Conservation (phyloP, 1,140 invertebrate genomes). For the Trachelipus rathkii region DNA sequence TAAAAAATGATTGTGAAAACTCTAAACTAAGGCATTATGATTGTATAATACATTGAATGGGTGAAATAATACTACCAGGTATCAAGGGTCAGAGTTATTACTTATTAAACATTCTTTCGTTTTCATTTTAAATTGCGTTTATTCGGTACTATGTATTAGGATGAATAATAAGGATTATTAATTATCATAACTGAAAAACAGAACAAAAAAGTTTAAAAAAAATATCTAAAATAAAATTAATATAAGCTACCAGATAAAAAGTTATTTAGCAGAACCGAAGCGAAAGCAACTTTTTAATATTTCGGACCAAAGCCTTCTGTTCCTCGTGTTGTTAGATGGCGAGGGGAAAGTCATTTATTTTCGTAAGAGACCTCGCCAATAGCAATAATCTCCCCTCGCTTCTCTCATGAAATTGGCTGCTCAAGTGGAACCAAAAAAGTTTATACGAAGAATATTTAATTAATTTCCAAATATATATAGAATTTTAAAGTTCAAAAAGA, state of each 20-base stretch:
- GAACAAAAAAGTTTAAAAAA: too few relatives aligned
- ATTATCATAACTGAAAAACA: too few relatives aligned
- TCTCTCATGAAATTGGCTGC: not conserved
- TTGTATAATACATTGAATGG: too few relatives aligned
- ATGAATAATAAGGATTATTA: too few relatives aligned
- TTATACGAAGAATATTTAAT: not conserved
- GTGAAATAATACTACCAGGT: too few relatives aligned
- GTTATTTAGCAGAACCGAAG: not conserved
- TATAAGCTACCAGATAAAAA: not conserved
- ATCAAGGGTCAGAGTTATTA: too few relatives aligned
- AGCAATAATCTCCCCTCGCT: not conserved
- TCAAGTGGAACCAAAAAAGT: not conserved
- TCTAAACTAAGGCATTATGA: too few relatives aligned
- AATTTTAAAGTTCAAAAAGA: not conserved
- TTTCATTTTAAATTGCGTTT: too few relatives aligned
- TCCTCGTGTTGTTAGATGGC: not conserved
- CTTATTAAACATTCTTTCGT: too few relatives aligned
- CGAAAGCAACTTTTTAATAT: not conserved
- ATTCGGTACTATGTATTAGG: too few relatives aligned
- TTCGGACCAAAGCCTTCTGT: not conserved
- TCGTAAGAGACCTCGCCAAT: not conserved
- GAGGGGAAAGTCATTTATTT: constrained; percentile 6
- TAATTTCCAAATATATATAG: not conserved
- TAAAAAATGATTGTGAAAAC: too few relatives aligned
- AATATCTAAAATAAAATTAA: not conserved